phyloP scores from a whole-genome alignment of 2,888 invertebrate genomes.

The Aspidiotus rigidus region DNA sequence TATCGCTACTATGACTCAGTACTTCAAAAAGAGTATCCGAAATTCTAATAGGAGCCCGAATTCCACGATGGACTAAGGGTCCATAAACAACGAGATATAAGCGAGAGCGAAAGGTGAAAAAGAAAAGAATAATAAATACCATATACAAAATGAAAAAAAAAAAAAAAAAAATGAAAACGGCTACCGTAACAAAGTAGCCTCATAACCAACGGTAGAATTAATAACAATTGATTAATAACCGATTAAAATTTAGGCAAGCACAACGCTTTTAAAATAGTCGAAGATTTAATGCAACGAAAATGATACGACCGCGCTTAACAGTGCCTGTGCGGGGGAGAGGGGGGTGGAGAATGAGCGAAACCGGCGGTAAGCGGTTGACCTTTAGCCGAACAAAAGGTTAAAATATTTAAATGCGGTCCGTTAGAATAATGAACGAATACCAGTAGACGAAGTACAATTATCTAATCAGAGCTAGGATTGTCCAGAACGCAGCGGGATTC shows the following conservation, averaged over 20 bases:
- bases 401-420: slow-evolving; percentile 32
- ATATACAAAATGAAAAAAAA: not conserved
- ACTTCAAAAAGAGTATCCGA: not conserved
- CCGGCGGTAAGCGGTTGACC: slow-evolving; percentile 33
- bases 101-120: not conserved
- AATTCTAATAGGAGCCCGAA: not conserved
- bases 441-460: slow-evolving; percentile 34
- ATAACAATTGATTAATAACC: slow-evolving; percentile 33
- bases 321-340: not conserved
- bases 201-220: slow-evolving; percentile 17
- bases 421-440: slow-evolving; percentile 19
- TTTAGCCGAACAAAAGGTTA: slow-evolving; percentile 32
- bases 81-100: slow-evolving; percentile 23
- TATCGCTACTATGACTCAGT: not conserved
- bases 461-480: slow-evolving; percentile 35
- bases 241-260: slow-evolving; percentile 30
- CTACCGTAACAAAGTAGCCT: slow-evolving; percentile 30
- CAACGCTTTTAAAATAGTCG: slow-evolving; percentile 11
- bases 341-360: slow-evolving; percentile 6
- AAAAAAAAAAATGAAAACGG: slow-evolving; percentile 10
- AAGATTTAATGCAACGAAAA: not conserved
- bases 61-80: slow-evolving; percentile 16
- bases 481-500: slow-evolving; percentile 31
- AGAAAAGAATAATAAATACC: not conserved
- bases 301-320: not conserved